A percentile compares a stretch with the other conserved stretches of the same genome.
Conservation (phyloP, 2,113 vertebrate species). For the Synodontis membranacea region DNA sequence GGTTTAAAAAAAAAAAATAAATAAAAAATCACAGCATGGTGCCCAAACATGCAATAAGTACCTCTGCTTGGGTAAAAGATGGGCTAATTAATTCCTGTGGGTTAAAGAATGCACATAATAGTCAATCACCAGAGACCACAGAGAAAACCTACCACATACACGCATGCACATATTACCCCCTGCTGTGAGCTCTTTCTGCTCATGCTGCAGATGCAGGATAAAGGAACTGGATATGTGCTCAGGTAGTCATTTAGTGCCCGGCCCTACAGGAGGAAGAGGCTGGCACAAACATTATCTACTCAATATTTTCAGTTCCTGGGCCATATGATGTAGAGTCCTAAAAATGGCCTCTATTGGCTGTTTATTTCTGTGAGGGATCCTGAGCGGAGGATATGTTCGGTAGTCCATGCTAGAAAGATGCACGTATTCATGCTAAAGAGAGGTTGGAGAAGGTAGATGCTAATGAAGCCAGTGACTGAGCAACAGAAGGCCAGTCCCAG, state of each 20-base stretch:
- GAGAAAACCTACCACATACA: conserved; percentile 26
- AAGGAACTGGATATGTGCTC: conserved; percentile 32
- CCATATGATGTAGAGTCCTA: background rate
- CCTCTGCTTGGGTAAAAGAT: conserved; percentile 49
- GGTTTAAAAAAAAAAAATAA: conserved; percentile 30
- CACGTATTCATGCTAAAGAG: conserved; percentile 37
- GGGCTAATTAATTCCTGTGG: conserved; percentile 58
- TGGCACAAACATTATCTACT: conserved; percentile 32
- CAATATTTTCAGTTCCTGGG: conserved; percentile 18
- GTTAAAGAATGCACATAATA: conserved; percentile 46
- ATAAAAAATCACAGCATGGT: conserved; percentile 47
- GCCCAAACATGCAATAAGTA: conserved; percentile 41
- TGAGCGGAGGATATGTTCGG: conserved; percentile 23
- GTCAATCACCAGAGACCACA: conserved; percentile 51
- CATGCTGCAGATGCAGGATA: conserved; percentile 31
- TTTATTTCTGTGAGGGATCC: conserved; percentile 1
- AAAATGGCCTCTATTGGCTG: background rate
- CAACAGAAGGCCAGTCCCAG: conserved; percentile 33
- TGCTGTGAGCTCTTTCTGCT: conserved; percentile 47
- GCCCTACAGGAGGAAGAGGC: conserved; percentile 37
- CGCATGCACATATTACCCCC: conserved; percentile 41
- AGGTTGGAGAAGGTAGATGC: conserved; percentile 38
- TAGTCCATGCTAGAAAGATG: conserved; percentile 25
- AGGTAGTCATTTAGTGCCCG: conserved; percentile 31
- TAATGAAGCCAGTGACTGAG: conserved; percentile 46